Conservation (phyloP, 2,888 invertebrate genomes). For the Lysandra bellargus region DNA sequence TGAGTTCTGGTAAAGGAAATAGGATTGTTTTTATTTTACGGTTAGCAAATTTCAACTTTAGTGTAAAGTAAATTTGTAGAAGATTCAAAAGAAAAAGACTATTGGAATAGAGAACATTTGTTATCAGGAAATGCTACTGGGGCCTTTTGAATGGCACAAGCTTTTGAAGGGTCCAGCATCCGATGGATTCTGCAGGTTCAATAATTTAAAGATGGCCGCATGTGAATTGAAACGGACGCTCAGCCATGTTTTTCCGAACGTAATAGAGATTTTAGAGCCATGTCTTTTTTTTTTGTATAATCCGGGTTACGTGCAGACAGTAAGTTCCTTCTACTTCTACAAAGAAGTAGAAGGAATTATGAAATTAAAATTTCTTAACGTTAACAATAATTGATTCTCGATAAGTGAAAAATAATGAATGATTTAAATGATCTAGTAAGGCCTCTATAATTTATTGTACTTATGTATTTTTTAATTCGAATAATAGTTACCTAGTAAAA, state of each 20-base stretch:
- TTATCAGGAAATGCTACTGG: conserved; percentile 40
- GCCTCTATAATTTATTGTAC: too few relatives aligned
- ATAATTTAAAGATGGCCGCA: conserved; percentile 57
- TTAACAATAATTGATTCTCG: too few relatives aligned
- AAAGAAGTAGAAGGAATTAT: too few relatives aligned
- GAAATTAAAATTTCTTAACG: too few relatives aligned
- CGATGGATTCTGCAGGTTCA: conserved; percentile 59
- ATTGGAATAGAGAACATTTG: conserved; percentile 28
- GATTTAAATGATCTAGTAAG: too few relatives aligned
- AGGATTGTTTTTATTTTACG: background rate
- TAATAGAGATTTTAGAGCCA: background rate
- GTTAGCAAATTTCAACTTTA: background rate
- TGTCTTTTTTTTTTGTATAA: background rate
- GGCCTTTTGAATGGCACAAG: conserved; percentile 46
- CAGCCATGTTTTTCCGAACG: background rate
- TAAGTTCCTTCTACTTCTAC: too few relatives aligned
- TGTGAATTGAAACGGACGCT: conserved; percentile 27
- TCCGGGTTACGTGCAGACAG: background rate
- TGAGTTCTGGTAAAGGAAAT: too few relatives aligned
- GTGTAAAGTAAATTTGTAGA: background rate
- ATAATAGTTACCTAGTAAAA: too few relatives aligned
- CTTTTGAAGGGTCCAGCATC: conserved; percentile 47
- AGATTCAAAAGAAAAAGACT: background rate
- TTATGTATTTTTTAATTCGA: too few relatives aligned
- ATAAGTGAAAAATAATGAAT: too few relatives aligned